phyloP scores from a whole-genome alignment of 2,113 vertebrate species.

The Piprites chloris region DNA sequence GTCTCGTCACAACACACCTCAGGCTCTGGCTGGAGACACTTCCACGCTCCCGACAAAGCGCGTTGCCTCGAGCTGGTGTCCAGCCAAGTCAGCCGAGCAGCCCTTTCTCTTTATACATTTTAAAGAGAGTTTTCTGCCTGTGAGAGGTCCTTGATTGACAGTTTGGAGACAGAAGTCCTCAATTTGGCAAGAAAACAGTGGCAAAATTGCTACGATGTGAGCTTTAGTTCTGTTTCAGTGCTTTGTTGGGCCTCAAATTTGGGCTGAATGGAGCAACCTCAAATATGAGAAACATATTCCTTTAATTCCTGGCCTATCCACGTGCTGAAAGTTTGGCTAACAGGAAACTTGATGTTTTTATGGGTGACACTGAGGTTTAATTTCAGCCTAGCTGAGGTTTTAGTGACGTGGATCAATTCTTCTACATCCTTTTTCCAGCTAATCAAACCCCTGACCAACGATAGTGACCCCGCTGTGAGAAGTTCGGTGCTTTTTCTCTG shows the following conservation, averaged over 20 bases:
- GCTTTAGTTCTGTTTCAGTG: not conserved
- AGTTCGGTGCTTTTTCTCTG: not conserved
- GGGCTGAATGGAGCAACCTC: not conserved
- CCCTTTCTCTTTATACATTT: not conserved
- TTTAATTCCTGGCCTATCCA: not conserved
- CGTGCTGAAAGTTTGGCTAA: not conserved
- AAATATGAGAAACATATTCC: not conserved
- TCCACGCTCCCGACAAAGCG: not conserved
- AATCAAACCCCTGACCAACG: not conserved
- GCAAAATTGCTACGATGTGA: not conserved
- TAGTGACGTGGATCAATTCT: not conserved
- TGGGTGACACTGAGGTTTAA: not conserved
- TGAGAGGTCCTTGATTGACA: not conserved
- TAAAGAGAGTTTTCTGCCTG: not conserved
- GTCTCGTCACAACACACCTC: not conserved
- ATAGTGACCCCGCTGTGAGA: not conserved
- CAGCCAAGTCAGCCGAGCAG: not conserved
- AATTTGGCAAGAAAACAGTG: not conserved
- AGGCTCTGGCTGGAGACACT: not conserved
- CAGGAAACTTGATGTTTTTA: not conserved
- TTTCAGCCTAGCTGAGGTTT: not conserved
- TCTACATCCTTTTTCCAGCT: not conserved
- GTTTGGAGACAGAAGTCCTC: not conserved
- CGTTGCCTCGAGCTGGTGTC: not conserved
- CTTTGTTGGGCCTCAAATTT: not conserved